Conservation (phyloP, 2,888 invertebrate species). For the Caenorhabditis parvicauda region DNA sequence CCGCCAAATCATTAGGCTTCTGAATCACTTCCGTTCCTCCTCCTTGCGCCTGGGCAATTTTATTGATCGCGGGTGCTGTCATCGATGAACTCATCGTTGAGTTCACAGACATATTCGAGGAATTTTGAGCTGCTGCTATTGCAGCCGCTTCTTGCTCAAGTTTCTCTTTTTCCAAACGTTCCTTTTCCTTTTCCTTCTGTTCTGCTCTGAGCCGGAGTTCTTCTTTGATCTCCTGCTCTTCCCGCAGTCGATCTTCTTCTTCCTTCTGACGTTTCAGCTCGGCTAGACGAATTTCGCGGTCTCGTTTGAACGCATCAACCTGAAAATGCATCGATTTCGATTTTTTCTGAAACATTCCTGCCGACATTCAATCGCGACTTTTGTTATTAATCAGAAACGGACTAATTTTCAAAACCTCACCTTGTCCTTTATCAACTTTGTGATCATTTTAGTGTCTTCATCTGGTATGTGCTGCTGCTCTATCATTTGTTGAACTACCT, state of each 20-base stretch:
- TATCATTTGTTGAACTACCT: constrained; percentile 82
- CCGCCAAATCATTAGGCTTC: too few species aligned
- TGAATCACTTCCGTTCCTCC: too few species aligned
- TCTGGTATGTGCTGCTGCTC: constrained; percentile 74
- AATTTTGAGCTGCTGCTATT: constrained; percentile 13
- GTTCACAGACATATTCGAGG: too few species aligned
- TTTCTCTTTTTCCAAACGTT: constrained; percentile 43
- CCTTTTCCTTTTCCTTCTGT: constrained; percentile 41
- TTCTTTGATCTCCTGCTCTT: constrained; percentile 55
- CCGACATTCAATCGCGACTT: neutral
- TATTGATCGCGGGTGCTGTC: too few species aligned
- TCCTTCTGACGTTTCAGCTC: constrained; percentile 54
- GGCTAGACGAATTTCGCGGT: constrained; percentile 53
- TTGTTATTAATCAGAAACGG: neutral
- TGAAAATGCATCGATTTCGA: too few species aligned
- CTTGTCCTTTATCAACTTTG: constrained; percentile 85
- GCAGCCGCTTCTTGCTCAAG: constrained; percentile 50
- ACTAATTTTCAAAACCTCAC: too few species aligned
- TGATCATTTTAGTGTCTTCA: constrained; percentile 87
- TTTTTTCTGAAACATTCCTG: neutral
- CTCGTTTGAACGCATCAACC: constrained; percentile 57
- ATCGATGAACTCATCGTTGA: too few species aligned
- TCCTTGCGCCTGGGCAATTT: too few species aligned
- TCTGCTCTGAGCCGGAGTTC: constrained; percentile 45
- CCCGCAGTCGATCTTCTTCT: constrained; percentile 51